Conservation (phyloP, 92 coral and sea anemone genomes). For the Zoanthus gigantus region DNA sequence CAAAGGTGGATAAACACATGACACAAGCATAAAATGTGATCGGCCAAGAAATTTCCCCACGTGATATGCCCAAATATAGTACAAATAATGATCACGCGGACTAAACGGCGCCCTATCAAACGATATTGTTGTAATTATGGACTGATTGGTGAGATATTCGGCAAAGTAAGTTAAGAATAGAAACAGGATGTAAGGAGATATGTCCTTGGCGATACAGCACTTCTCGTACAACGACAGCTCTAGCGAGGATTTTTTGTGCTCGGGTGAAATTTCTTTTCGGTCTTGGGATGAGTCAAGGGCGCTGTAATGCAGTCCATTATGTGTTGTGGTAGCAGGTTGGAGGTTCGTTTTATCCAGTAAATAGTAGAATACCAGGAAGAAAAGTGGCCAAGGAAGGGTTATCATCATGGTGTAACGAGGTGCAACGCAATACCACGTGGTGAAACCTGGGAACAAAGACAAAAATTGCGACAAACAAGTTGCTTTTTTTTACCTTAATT, state of each 20-base stretch:
- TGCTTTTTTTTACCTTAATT: too few species aligned
- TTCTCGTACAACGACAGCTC: constrained; percentile 45
- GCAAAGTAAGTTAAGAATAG: constrained; percentile 83
- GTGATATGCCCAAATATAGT: constrained; percentile 81
- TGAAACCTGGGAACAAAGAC: constrained; percentile 31
- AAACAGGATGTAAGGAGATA: constrained; percentile 73
- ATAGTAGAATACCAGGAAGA: constrained; percentile 44
- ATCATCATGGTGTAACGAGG: constrained; percentile 58
- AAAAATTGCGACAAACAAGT: background rate
- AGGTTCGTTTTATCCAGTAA: constrained; percentile 58
- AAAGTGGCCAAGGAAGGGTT: constrained; percentile 63
- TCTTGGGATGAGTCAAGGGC: constrained; percentile 29
- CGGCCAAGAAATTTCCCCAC: constrained; percentile 86
- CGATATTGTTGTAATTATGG: constrained; percentile 81
- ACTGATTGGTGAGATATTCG: constrained; percentile 87
- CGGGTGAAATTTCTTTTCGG: constrained; percentile 8
- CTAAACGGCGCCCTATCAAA: constrained; percentile 70
- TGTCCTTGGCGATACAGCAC: constrained; percentile 57
- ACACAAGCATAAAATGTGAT: constrained; percentile 74
- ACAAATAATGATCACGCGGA: constrained; percentile 86
- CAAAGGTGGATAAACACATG: constrained; percentile 65
- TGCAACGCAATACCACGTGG: constrained; percentile 63
- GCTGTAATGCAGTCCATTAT: constrained; percentile 1
- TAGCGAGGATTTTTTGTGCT: background rate
- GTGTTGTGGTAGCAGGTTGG: background rate